Base-by-base conservation (phyloP, 2,113 vertebrate genomes). In the Ictalurus furcatus region DNA sequence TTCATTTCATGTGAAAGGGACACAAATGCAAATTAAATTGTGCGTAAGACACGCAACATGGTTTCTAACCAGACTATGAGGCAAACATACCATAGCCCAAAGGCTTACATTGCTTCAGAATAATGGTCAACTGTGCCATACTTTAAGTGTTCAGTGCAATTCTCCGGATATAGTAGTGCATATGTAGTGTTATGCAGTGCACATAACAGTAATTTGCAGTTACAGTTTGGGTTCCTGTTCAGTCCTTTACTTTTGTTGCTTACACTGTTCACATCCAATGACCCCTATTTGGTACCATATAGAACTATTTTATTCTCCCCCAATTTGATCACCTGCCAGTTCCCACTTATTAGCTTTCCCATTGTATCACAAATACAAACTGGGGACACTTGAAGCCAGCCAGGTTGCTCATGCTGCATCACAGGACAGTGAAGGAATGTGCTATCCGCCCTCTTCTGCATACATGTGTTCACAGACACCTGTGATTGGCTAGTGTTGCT, bases 1-100 rank as follows among this genome's bases (percentile, higher is more conserved):
- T 69, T 90, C n/a, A 56, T 56, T 74, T 58, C 71, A 37, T 34
- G 9, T 69, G 14, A 80, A 89, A 58, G 69, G 78, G 69, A n/a
- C 40, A 67, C 12, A 16, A 40, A 17, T 78, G 30, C 61, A 37
- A 8, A 56, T 40, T 61, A 61, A 87, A 65, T 37, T n/a, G 13
- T 65, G 48, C 14, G 8, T 28, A 11, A 37, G 23, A 25, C 63
- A 54, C 16, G 2, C 17, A 6, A 61, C 56, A 83, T 71, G 30
- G 5, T 71, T 48, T 44, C 48, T 52, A 79, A 82, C 5, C 12
- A 54, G 11, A 67, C 17, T 37, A 48, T 28, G 25, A 85, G 23
- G 23, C 71, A 87, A 65, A n/a, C 76, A 30, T 40, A 30, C 17
- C 48, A 69, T 34, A 71, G 78, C 48, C 37, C 48, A 16, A 40